Evolutionary conservation across 2,888 invertebrate genomes (phyloP), one percentile per base, ranked within the genome.

Genomic region (Gryllus longicercus): DNA sequence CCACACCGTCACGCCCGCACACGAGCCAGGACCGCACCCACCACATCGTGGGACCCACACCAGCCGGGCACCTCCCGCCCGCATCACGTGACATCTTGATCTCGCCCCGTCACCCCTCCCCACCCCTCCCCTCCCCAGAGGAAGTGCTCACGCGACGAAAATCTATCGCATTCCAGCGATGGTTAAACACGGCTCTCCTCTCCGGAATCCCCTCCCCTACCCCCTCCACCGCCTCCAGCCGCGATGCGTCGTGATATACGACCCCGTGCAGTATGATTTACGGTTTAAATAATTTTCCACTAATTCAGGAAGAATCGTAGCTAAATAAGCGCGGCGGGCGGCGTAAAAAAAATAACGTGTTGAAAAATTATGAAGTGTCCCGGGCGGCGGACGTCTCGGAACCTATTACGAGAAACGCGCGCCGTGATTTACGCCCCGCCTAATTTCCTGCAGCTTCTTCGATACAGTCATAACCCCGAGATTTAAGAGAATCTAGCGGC

Each of bases 271-370:
- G 63, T 63, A 63, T 63, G 63, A 63, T 63, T 63, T 63, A 63
- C n/a, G 5, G 63, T 11, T 63, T 63, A 63, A 63, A 63, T 63
- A 63, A 63, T 63, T 63, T 63, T 63, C 63, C 63, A 63, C 63
- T 63, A 63, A 63, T 63, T 63, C 63, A 63, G 63, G n/a, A 63
- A 63, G 63, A 63, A 63, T 63, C 63, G n/a, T n/a, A 63, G 63
- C 63, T 63, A 63, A 63, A 63, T 63, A 63, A 63, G 63, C 63
- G n/a, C 63, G n/a, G 63, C 63, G 63, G 63, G 63, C 14, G 63
- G n/a, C 14, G 63, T 14, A n/a, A n/a, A 63, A 63, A 21, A 63
- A 63, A 63, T 63, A 63, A 63, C 63, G 63, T 63, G 63, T 63
- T 63, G 63, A 63, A 63, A 63, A 63, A 63, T 63, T 63, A 63